Evolutionary conservation across 2,888 invertebrate genomes (phyloP).

Genomic region (Drosophila tanythrix): DNA sequence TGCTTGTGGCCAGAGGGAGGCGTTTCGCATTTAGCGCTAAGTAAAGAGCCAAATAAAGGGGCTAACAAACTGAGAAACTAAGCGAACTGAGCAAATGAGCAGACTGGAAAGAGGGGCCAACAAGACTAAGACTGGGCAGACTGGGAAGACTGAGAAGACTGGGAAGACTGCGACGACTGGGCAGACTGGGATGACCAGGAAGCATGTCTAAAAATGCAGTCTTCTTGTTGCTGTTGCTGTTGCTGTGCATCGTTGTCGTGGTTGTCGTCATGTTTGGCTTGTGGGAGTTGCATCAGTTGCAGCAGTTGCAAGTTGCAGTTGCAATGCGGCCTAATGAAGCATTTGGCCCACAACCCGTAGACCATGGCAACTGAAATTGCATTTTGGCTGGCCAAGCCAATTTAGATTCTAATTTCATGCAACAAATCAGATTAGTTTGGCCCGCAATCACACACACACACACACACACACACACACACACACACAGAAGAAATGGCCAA

Average conservation of each 20-base stretch:
- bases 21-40: conserved; percentile 70
- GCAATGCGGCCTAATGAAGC: conserved; percentile 74
- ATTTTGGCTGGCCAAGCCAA: conserved; percentile 55
- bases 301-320: conserved; percentile 29
- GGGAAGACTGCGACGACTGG: neutral
- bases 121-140: neutral
- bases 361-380: conserved; percentile 50
- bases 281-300: conserved; percentile 46
- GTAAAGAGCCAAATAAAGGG: conserved; percentile 71
- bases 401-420: conserved; percentile 78
- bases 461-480: neutral
- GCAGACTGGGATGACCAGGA: conserved; percentile 61
- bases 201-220: conserved; percentile 73
- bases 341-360: conserved; percentile 39
- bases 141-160: neutral
- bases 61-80: conserved; percentile 18
- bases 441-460: conserved; percentile 37
- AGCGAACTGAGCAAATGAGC: conserved; percentile 5
- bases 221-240: conserved; percentile 40
- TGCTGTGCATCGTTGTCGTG: conserved; percentile 51
- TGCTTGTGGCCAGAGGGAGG: conserved; percentile 57
- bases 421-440: conserved; percentile 72
- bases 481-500: conserved; percentile 26
- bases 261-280: conserved; percentile 65
- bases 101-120: neutral